These are phyloP conservation scores for Caradrina kadenii DNA, from an alignment of 2,888 invertebrate species.

Conservation along the genomic window DNA sequence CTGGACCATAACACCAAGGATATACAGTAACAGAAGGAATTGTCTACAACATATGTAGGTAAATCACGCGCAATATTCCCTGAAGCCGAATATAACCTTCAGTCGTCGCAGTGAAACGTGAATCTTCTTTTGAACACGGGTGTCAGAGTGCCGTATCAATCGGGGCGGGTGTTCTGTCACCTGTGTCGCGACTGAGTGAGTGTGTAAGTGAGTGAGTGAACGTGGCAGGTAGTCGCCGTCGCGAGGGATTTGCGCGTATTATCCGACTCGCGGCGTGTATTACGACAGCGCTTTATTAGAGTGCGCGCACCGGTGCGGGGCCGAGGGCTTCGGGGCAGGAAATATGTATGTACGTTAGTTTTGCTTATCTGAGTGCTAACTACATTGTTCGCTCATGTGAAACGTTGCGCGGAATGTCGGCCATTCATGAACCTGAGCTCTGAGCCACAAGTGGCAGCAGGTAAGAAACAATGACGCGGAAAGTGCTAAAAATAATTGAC, in stretches of 20 bases:
- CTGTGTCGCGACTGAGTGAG: constrained; percentile 3
- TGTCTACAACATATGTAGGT: not conserved
- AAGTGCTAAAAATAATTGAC: not conserved
- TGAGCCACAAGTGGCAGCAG: not conserved
- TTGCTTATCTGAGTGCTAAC: not conserved
- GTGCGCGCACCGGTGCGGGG: not conserved
- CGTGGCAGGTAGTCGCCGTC: constrained; percentile 9
- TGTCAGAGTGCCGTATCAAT: not conserved
- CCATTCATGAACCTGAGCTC: not conserved
- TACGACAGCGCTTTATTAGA: constrained; percentile 14
- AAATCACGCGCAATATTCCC: not conserved
- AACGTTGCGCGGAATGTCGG: too few relatives aligned
- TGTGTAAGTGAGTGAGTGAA: constrained; percentile 2
- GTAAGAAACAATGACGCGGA: not conserved
- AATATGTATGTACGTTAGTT: not conserved
- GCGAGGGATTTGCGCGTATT: constrained; percentile 39
- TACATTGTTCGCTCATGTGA: not conserved
- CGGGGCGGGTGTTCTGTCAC: constrained; percentile 1
- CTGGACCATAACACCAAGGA: not conserved
- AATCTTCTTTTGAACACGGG: constrained; percentile 31
- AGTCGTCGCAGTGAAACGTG: constrained; percentile 8
- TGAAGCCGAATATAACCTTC: not conserved
- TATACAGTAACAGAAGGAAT: not conserved
- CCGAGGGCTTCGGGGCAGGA: not conserved
- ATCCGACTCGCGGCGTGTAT: constrained; percentile 19